phyloP scores from a whole-genome alignment of 2,888 invertebrate genomes.

The Mesoligia furuncula region DNA sequence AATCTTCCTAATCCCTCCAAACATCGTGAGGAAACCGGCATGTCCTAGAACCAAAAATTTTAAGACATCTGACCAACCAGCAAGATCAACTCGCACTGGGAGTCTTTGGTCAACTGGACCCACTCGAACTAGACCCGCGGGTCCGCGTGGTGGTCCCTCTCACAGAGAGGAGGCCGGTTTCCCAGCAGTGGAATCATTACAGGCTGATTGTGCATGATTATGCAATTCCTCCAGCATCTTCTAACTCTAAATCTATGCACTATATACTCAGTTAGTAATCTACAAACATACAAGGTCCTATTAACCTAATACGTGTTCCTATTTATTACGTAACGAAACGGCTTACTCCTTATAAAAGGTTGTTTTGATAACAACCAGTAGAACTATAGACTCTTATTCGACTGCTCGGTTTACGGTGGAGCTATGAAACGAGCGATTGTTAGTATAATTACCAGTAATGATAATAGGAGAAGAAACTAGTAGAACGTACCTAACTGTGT shows the following conservation, averaged over 20 bases:
- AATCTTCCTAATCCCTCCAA: background rate
- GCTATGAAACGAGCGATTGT: slow-evolving; percentile 41
- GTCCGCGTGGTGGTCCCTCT: no score
- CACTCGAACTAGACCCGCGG: no score
- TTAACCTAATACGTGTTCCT: slow-evolving; percentile 61
- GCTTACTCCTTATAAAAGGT: slow-evolving; percentile 66
- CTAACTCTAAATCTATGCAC: slow-evolving; percentile 31
- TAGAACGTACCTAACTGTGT: no score
- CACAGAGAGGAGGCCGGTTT: no score
- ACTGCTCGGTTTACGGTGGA: slow-evolving; percentile 53
- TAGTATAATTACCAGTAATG: background rate
- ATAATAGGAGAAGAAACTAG: no score
- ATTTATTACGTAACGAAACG: slow-evolving; percentile 65
- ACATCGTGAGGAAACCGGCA: no score
- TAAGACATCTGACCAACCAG: no score
- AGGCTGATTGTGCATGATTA: no score
- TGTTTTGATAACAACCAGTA: slow-evolving; percentile 65
- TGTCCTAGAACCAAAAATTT: no score
- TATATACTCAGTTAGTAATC: slow-evolving; percentile 49
- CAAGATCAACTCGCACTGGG: no score
- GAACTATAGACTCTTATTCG: slow-evolving; percentile 62
- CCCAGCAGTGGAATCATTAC: no score
- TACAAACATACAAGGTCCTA: slow-evolving; percentile 50
- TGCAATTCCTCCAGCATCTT: background rate
- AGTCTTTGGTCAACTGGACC: no score